Base-by-base conservation (phyloP, 2,113 vertebrate genomes). In the Syngnathus floridae region DNA sequence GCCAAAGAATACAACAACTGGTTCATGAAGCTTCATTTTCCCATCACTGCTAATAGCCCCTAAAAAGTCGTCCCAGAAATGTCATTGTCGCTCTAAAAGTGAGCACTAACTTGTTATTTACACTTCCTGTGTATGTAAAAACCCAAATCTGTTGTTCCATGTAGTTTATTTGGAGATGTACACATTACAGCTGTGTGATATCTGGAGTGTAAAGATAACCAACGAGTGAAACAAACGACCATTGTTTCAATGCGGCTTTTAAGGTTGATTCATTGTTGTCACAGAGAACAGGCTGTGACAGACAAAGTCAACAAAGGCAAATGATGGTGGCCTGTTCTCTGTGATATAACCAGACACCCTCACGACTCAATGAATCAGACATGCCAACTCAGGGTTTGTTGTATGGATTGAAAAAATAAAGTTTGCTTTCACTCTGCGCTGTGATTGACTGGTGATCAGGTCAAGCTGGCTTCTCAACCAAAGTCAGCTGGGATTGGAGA, bases 161-260 rank as follows among this genome's bases (percentile, higher is more conserved):
- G 46, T 21, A 62, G 4, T 46, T 45, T 46, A 46, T 46, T 31
- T 31, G 26, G 2, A 31, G 26, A 43, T 31, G 35, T 37, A 26
- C 35, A 51, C 65, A 64, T 41, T n/a, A 64, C 21, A 7, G 22
- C 38, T 60, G 54, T 43, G 13, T 35, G 52, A 75, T 1, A 73
- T 57, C 77, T 82, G 84, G 14, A 36, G 26, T 70, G 41, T 45
- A 56, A 52, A 75, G 81, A 86, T 84, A 86, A 84, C 84, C 80
- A 67, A 21, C 38, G 17, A 74, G 76, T 62, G 72, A 67, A 62
- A 36, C 49, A 57, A 43, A 68, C 16, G 36, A 66, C 58, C 51
- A 41, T 48, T 68, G 66, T 72, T 64, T 60, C 67, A 36, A 13
- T 54, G 68, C 55, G 13, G 69, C 69, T 78, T 72, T 68, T 67